These are phyloP conservation scores for Hippocampus guttulatus DNA, from an alignment of 2,113 vertebrate genomes.

Conservation along the genomic window DNA sequence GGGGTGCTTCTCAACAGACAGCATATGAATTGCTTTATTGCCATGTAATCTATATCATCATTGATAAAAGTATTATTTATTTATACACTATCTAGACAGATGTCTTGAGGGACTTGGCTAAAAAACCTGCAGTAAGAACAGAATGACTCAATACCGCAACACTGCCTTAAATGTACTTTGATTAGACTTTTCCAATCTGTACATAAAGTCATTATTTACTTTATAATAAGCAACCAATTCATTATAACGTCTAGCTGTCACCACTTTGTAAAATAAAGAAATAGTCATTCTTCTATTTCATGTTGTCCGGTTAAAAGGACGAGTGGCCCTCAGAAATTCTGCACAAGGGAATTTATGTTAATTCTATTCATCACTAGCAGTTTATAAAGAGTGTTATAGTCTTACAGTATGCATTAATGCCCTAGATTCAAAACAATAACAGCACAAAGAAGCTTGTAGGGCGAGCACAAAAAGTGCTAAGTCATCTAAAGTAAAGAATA, in stretches of 20 bases:
- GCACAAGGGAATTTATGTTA: slow-evolving; percentile 6
- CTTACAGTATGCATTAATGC: slow-evolving; percentile 20
- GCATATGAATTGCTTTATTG: not conserved
- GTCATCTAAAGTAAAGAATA: not conserved
- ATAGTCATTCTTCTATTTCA: not conserved
- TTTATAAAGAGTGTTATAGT: slow-evolving; percentile 21
- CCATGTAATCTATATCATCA: not conserved
- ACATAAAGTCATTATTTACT: not conserved
- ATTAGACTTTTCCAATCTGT: not conserved
- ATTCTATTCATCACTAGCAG: slow-evolving; percentile 10
- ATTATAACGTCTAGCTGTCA: not conserved
- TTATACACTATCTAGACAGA: not conserved
- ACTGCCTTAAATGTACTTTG: too few relatives aligned
- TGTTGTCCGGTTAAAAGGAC: not conserved
- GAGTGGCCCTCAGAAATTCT: slow-evolving; percentile 18
- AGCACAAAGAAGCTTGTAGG: slow-evolving; percentile 24
- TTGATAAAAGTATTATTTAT: not conserved
- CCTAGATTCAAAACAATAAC: slow-evolving; percentile 25
- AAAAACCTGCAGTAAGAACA: too few relatives aligned
- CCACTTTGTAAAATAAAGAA: not conserved
- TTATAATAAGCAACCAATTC: not conserved
- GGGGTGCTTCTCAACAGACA: not conserved
- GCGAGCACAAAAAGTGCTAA: slow-evolving; percentile 7
- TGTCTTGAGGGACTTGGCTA: not conserved
- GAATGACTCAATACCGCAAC: not conserved